Base-by-base conservation (phyloP, 1,140 invertebrate species). In the Trichogramma pretiosum region DNA sequence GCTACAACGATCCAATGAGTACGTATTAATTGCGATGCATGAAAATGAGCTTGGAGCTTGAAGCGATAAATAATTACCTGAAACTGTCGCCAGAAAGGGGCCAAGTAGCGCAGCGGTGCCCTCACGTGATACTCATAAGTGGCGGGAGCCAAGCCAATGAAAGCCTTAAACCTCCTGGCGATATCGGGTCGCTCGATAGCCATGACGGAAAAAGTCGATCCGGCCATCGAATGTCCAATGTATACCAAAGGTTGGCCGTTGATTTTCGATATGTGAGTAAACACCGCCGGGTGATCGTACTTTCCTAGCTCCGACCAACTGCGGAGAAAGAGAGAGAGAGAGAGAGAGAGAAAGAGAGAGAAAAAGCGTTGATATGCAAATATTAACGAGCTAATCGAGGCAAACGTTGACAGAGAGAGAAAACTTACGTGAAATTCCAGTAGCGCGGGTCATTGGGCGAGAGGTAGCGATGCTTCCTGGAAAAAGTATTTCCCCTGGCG, bases 81-180 rank as follows among this genome's bases (percentile, higher is more conserved):
- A 28, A 80, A 63, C 58, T 80, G 69, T 21, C 74, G 60, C 10
- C 74, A 67, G 50, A 76, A 79, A 21, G 74, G 77, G 0, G 81
- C 76, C 2, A 85, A 45, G 17, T 76, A 63, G 57, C 69, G 64
- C 23, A 85, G 64, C 3, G 86, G 84, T 49, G 81, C 84, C 58
- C 74, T 78, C 2, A 88, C 76, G 46, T 88, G 67, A 1, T 74
- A 71, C 59, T 87, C 74, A 55, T 74, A 87, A 1, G 79, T 82
- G 0, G 89, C 78, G 1, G 89, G 89, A 1, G 84, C 89, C 26
- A 93, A 64, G 46, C 73, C 76, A 37, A 79, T 72, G 68, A 85
- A 77, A 49, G 72, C 61, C 61, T 71, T 60, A 16, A 81, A 55
- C 72, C 56, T 54, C 8, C 39, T 22, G 10, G 44, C 45, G 3